Percentiles rank a stretch among this genome's conserved stretches.
phyloP scores from a whole-genome alignment of 2,888 invertebrate genomes.

The Linyphia triangularis region DNA sequence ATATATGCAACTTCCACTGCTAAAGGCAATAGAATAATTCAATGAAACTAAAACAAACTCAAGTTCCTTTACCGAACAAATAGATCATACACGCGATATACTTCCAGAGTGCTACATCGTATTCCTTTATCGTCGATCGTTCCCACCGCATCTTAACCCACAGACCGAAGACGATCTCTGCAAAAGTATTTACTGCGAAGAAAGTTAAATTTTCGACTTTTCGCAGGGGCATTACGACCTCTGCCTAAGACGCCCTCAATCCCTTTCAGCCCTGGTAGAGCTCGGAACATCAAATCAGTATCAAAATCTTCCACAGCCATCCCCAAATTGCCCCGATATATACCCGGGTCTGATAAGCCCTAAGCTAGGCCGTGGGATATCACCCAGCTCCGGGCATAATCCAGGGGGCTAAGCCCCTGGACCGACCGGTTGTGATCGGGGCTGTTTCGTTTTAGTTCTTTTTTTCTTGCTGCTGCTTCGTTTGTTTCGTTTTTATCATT shows the following conservation, averaged over 20 bases:
- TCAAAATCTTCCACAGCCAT: constrained; percentile 69
- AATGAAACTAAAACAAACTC: no score
- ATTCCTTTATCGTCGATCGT: constrained; percentile 5
- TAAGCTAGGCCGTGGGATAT: constrained; percentile 63
- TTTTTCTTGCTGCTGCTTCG: neutral
- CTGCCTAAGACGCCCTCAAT: constrained; percentile 67
- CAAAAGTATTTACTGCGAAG: constrained; percentile 47
- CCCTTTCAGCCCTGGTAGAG: constrained; percentile 62
- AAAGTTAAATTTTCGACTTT: constrained; percentile 73
- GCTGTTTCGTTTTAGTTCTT: neutral
- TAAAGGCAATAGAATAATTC: no score
- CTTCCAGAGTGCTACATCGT: neutral
- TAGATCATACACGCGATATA: no score
- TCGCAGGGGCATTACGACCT: constrained; percentile 56
- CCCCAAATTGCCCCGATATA: constrained; percentile 71
- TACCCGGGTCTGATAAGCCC: constrained; percentile 71
- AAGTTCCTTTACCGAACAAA: no score
- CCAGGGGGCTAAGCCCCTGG: constrained; percentile 60
- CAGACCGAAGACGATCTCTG: neutral
- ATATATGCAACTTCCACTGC: no score
- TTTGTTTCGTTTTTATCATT: constrained; percentile 39
- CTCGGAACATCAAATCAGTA: constrained; percentile 70
- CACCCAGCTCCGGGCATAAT: constrained; percentile 68
- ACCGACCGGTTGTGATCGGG: constrained; percentile 50
- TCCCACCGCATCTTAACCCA: constrained; percentile 12